Percentiles rank a stretch among this genome's conserved stretches.
phyloP scores from a whole-genome alignment of 53 echinoderm and acorn worm genomes.

The Hippasteria phrygiana region DNA sequence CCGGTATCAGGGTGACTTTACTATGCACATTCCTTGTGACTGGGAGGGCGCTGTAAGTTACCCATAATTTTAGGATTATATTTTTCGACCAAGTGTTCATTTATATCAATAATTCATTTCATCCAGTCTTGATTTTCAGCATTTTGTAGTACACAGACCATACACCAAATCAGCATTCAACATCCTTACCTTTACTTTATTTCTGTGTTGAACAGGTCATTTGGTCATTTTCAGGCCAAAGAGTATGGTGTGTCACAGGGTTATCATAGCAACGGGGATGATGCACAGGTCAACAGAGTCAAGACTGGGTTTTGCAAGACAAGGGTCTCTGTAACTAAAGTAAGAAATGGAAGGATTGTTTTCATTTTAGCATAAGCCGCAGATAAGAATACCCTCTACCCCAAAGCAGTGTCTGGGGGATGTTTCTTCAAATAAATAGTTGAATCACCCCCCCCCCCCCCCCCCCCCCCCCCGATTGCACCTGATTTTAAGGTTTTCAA shows the following conservation, averaged over 20 bases:
- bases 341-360: too few relatives aligned
- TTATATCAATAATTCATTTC: background rate
- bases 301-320: conserved; percentile 80
- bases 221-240: conserved; percentile 95
- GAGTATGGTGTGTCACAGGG: conserved; percentile 85
- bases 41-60: too few relatives aligned
- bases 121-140: background rate
- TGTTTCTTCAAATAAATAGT: too few relatives aligned
- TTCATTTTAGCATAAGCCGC: too few relatives aligned
- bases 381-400: too few relatives aligned
- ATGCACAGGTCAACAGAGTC: conserved; percentile 40
- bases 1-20: background rate
- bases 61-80: too few relatives aligned
- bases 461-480: too few relatives aligned
- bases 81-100: too few relatives aligned
- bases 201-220: conserved; percentile 72
- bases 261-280: conserved; percentile 44
- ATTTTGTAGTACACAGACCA: too few relatives aligned
- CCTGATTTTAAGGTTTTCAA: background rate
- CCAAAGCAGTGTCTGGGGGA: too few relatives aligned
- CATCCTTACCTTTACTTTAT: background rate
- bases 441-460: too few relatives aligned
- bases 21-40: too few relatives aligned
- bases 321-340: conserved; percentile 89
- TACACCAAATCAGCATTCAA: background rate